A percentile compares a stretch with the other conserved stretches of the same genome.
Evolutionary conservation across 2,888 invertebrate genomes (phyloP).

Genomic region (Caenorhabditis sp.): DNA sequence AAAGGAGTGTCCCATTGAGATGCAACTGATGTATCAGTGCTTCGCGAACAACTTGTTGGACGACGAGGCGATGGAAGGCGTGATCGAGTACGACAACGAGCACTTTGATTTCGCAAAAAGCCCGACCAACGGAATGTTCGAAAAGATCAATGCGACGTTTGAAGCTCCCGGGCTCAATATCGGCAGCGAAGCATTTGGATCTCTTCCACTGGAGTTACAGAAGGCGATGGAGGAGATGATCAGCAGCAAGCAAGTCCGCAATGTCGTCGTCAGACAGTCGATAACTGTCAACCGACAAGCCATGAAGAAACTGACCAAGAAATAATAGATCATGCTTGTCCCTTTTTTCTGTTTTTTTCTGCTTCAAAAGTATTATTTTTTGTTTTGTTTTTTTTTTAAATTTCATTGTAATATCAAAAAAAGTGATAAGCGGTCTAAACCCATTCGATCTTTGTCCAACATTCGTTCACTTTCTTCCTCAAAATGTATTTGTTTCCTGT

Average conservation of each 20-base stretch:
- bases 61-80: not conserved
- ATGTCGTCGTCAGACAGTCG: not conserved
- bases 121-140: not conserved
- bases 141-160: not conserved
- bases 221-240: not conserved
- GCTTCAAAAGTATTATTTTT: not conserved
- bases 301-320: conserved; percentile 1
- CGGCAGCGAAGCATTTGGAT: not conserved
- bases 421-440: too few species aligned
- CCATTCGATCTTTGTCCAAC: too few species aligned
- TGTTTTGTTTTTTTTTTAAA: not conserved
- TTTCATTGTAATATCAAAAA: not conserved
- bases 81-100: not conserved
- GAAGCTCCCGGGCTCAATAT: not conserved
- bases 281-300: not conserved
- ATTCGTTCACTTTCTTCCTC: conserved; percentile 5
- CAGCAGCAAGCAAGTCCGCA: not conserved
- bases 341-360: not conserved
- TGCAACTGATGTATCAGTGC: conserved; percentile 8
- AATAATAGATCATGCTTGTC: not conserved
- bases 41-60: not conserved
- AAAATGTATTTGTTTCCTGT: conserved; percentile 3
- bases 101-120: not conserved
- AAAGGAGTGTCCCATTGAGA: not conserved
- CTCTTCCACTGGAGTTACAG: not conserved